Base-by-base conservation (phyloP, 2,888 invertebrate species). In the Ctenicera cuprea region DNA sequence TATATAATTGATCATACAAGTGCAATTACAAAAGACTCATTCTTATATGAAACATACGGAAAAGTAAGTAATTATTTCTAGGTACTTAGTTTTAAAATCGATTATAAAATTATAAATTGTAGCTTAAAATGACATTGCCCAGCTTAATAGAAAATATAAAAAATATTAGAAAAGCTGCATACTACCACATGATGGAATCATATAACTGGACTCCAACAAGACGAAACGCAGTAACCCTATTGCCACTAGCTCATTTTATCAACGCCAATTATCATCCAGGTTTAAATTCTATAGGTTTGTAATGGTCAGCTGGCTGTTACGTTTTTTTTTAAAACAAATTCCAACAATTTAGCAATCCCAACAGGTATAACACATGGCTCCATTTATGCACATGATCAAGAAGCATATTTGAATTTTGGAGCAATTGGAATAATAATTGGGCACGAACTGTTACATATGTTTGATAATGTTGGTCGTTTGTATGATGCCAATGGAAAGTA, bases 341-440 rank as follows among this genome's bases (percentile, higher is more conserved):
- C 33, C 5, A 33, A 33, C 9, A 33, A 48, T 50, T 8, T 22
- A 67, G 67, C 18, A 7, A 41, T 67, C 14, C 67, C 67, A 26
- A 26, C 57, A 16, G 67, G 57, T 26, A 30, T 67, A 59, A 9
- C 57, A 18, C 26, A 11, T 0, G 59, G 45, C 7, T 20, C 11
- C 3, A 26, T 67, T 8, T 67, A 43, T 57, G 43, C 57, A 33
- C n/a, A 67, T 8, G 37, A 67, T 22, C 57, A 30, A 33, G 57
- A 54, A 67, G 59, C 45, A 18, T 67, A 57, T 30, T 43, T 43
- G 30, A 67, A 45, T 45, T 67, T 67, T 57, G 67, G 43, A 30
- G 30, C 37, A 16, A 26, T 67, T 14, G 67, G 67, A 43, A n/a
- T n/a, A n/a, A 30, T 67, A 7, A 57, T 67, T 30, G 57, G 57